phyloP scores from a whole-genome alignment of 2,113 vertebrate species.

The Ceyx melanurus region DNA sequence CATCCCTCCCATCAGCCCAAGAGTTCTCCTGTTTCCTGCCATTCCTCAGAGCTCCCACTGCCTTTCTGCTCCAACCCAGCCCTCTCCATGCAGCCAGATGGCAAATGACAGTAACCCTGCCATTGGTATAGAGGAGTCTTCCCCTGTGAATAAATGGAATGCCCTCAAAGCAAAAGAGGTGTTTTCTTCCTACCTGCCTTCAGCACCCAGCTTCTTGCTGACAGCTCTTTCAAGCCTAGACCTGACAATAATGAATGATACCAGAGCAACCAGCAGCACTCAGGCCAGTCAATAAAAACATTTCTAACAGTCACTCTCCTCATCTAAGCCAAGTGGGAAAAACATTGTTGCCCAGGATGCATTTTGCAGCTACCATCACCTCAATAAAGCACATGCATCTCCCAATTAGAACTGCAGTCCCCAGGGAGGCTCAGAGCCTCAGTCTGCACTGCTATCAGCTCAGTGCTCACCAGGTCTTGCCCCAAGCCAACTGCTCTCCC shows the following conservation, averaged over 20 bases:
- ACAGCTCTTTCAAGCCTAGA: not conserved
- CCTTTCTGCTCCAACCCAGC: not conserved
- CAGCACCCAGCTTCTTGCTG: not conserved
- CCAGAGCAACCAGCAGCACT: not conserved
- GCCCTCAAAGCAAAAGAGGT: not conserved
- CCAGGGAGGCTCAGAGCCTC: not conserved
- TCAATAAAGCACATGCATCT: not conserved
- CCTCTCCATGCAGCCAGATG: not conserved
- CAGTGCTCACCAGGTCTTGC: not conserved
- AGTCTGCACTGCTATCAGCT: not conserved
- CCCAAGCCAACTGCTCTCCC: not conserved
- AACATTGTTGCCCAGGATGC: not conserved
- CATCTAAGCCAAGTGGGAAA: not conserved
- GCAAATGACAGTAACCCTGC: not conserved
- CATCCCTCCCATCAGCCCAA: rapidly evolving
- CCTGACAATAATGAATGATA: not conserved
- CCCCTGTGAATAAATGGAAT: not conserved
- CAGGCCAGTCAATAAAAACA: not conserved
- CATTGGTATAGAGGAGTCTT: not conserved
- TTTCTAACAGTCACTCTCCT: not conserved
- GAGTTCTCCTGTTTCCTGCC: not conserved
- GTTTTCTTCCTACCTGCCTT: not conserved
- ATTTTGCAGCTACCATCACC: not conserved
- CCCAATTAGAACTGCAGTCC: not conserved
- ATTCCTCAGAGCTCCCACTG: not conserved